phyloP scores from a whole-genome alignment of 2,113 vertebrate genomes.

The Hepsetus odoe region DNA sequence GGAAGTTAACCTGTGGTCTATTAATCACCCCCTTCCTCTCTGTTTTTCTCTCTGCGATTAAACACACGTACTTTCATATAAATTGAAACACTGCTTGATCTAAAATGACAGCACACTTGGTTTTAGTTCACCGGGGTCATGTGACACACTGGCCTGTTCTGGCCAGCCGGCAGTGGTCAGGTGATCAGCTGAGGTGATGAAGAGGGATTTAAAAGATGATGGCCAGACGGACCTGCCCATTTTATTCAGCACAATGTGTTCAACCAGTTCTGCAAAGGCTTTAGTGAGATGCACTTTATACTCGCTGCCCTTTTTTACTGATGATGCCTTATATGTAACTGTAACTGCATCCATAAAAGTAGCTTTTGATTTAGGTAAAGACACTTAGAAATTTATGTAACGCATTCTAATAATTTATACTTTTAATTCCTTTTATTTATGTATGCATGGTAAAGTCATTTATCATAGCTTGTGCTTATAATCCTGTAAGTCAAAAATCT shows the following conservation, averaged over 20 bases:
- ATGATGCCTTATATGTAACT: not conserved
- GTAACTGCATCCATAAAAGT: not conserved
- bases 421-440: no score
- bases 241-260: not conserved
- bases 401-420: no score
- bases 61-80: not conserved
- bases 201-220: not conserved
- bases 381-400: no score
- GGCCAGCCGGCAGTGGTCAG: not conserved
- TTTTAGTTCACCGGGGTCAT: slow-evolving; percentile 6
- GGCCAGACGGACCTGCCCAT: not conserved
- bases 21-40: slow-evolving; percentile 29
- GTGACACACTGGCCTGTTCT: not conserved
- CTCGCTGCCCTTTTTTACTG: not conserved
- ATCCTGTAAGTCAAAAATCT: no score
- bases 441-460: no score
- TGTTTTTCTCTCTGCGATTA: slow-evolving; percentile 16
- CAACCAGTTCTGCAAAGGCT: not conserved
- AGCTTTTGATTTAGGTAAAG: no score
- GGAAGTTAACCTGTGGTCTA: slow-evolving; percentile 24
- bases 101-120: not conserved
- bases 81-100: not conserved
- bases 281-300: not conserved
- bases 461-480: no score
- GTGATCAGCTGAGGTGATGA: slow-evolving; percentile 6